Evolutionary conservation across 2,113 vertebrate genomes (phyloP).

Genomic region (Grallaria varia): DNA sequence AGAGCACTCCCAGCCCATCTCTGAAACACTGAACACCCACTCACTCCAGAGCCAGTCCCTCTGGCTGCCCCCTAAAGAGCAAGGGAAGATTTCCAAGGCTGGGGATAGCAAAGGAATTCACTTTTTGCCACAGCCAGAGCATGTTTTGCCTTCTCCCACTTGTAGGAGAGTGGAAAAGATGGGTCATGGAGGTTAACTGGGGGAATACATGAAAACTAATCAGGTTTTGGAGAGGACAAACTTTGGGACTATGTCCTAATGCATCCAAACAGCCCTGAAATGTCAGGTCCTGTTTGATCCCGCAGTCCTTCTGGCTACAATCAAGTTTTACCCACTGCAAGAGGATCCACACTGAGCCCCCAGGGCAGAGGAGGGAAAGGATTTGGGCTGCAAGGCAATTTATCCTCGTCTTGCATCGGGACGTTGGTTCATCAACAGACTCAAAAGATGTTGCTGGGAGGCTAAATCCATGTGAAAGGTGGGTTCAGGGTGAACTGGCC

Average conservation of each 20-base stretch:
- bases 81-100: constrained; percentile 25
- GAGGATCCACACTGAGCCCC: background rate
- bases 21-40: background rate
- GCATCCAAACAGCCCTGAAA: background rate
- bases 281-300: background rate
- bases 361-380: background rate
- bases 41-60: background rate
- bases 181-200: background rate
- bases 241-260: background rate
- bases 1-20: background rate
- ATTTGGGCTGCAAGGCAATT: background rate
- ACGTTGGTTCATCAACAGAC: background rate
- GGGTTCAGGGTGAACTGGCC: background rate
- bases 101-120: background rate
- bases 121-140: background rate
- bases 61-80: background rate
- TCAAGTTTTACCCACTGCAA: background rate
- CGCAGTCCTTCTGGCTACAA: rapidly evolving
- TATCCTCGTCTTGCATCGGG: background rate
- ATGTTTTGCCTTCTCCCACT: background rate
- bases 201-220: background rate
- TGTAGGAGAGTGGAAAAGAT: background rate
- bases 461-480: background rate
- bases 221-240: background rate
- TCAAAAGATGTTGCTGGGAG: background rate